Percentiles rank a stretch among this genome's conserved stretches.
Evolutionary conservation across 2,797 vertebrate genomes (phyloP).

Genomic region (Sebastes steindachneri): DNA sequence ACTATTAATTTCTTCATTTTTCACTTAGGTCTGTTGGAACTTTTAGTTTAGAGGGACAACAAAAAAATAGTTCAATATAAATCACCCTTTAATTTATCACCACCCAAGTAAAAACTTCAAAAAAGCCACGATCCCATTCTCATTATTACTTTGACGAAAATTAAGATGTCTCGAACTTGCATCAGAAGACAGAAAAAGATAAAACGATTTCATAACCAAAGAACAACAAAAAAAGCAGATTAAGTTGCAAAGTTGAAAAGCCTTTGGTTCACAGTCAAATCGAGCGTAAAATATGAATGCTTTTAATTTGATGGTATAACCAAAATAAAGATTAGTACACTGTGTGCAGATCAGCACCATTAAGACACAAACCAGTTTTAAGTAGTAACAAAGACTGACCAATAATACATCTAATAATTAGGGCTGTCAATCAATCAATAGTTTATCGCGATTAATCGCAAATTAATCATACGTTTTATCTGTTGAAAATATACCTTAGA

Average conservation of each 20-base stretch:
- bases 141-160: background rate
- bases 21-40: slow-evolving; percentile 3
- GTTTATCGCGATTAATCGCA: too few species aligned
- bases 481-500: too few species aligned
- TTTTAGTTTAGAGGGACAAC: background rate
- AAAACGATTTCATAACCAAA: background rate
- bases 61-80: background rate
- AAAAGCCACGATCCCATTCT: background rate
- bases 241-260: background rate
- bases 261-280: background rate
- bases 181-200: background rate
- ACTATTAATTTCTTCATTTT: background rate
- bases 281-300: background rate
- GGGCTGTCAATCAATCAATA: too few species aligned
- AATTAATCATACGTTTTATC: too few species aligned
- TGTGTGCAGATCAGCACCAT: background rate
- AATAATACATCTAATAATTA: background rate
- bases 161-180: background rate
- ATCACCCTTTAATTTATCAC: background rate
- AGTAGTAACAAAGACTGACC: background rate
- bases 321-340: background rate
- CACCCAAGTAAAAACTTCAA: background rate
- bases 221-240: background rate
- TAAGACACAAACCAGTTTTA: background rate
- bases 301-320: background rate